A percentile compares a stretch with the other conserved stretches of the same genome.
Evolutionary conservation across 2,113 vertebrate genomes (phyloP).

Genomic region (Myxocyprinus asiaticus): DNA sequence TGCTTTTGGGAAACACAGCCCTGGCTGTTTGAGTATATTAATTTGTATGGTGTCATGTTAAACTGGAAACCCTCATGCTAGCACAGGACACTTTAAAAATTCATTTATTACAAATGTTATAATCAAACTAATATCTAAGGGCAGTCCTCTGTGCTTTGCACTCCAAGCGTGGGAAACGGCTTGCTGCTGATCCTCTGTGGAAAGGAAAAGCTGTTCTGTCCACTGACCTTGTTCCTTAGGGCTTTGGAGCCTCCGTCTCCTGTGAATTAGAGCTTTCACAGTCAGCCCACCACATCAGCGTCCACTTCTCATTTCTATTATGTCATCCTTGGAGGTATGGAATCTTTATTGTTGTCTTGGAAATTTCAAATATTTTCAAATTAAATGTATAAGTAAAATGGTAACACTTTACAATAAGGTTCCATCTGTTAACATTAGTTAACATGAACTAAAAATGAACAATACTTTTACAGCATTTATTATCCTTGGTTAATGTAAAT

Average conservation of each 20-base stretch:
- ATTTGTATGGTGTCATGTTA: neutral
- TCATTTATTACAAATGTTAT: neutral
- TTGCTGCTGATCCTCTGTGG: conserved; percentile 63
- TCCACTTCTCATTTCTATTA: conserved; percentile 26
- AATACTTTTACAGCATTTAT: no score
- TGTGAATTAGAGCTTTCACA: conserved; percentile 53
- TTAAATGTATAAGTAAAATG: no score
- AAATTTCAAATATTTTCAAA: neutral
- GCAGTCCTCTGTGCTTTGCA: conserved; percentile 45
- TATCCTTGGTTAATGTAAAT: no score
- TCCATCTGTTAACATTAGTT: no score
- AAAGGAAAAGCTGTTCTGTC: conserved; percentile 63
- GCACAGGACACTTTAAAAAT: neutral
- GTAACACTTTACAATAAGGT: no score
- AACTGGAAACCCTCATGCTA: neutral
- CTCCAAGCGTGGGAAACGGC: conserved; percentile 74
- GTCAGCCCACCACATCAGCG: conserved; percentile 30
- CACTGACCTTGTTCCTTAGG: conserved; percentile 62
- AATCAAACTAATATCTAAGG: conserved; percentile 29
- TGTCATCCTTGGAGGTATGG: conserved; percentile 21
- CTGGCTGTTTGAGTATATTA: neutral
- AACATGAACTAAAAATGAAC: no score
- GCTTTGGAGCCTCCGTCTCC: conserved; percentile 62
- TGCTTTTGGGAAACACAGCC: no score
- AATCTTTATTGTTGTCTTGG: neutral